These are phyloP conservation scores for Parasteatoda lunata DNA, from an alignment of 2,888 invertebrate species.

Conservation along the genomic window DNA sequence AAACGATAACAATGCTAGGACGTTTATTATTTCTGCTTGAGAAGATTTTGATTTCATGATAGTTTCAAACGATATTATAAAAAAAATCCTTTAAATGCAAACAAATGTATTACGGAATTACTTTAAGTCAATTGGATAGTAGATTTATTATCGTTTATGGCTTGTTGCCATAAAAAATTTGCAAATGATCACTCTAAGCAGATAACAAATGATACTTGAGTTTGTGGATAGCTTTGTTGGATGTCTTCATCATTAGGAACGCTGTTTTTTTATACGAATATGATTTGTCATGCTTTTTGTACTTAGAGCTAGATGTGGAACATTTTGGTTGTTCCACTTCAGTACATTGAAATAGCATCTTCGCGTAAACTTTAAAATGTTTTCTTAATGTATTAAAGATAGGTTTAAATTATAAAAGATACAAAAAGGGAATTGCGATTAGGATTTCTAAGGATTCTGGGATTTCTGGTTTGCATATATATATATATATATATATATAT, in stretches of 20 bases:
- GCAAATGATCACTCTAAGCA: constrained; percentile 44
- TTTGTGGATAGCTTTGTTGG: constrained; percentile 19
- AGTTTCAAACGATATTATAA: neutral
- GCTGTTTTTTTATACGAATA: neutral
- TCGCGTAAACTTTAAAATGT: no score
- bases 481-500: no score
- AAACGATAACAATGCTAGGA: constrained; percentile 27
- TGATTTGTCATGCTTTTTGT: no score
- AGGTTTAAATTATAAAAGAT: no score
- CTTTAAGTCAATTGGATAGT: constrained; percentile 39
- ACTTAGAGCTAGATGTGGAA: no score
- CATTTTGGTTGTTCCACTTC: no score
- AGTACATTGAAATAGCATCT: no score
- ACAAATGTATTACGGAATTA: constrained; percentile 23
- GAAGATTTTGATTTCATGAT: constrained; percentile 36
- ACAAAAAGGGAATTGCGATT: no score
- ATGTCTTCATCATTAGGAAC: neutral
- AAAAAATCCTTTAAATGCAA: constrained; percentile 18
- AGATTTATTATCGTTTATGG: constrained; percentile 48
- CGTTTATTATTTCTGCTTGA: constrained; percentile 29
- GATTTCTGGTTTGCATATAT: no score
- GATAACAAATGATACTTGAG: constrained; percentile 50
- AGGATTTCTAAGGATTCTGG: no score
- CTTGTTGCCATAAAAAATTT: constrained; percentile 28
- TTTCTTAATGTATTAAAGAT: no score